Base-by-base conservation (phyloP, 1,140 invertebrate genomes). In the Penaeus chinensis region DNA sequence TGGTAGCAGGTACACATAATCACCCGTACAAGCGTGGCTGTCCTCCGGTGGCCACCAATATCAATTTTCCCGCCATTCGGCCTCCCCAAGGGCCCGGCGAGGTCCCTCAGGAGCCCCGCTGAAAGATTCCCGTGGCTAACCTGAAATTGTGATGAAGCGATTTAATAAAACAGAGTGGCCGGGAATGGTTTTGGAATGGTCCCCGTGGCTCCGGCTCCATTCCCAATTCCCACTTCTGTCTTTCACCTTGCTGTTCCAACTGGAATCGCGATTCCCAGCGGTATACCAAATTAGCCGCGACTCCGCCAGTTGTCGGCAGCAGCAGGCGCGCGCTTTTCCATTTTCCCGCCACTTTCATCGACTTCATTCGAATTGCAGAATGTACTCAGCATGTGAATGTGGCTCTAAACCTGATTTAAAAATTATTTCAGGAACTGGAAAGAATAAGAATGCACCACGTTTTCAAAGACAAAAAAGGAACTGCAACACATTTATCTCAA, bases 101-200 rank as follows among this genome's bases (percentile, higher is more conserved):
- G 66, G 61, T 20, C 82, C 87, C 87, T n/a, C 20, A 71, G 77
- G 87, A 62, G 65, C 77, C 47, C 16, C 87, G 87, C 82, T 88
- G 87, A 88, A 88, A 88, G 87, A 84, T 88, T 71, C 87, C 82
- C 62, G 62, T 74, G 61, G 82, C 87, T 88, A 88, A 88, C 87
- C 82, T 88, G 82, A 88, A 84, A 84, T 84, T 88, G 87, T 84
- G 87, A 88, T 88, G 87, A 88, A 88, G 87, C 87, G 87, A 88
- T 88, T 88, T 88, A 88, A 88, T 88, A 88, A 88, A 88, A 88
- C 82, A 88, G 87, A 88, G 87, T 88, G 87, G 87, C 76, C 82
- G 76, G 87, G 87, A 88, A 88, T 88, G 87, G 87, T 84, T 88
- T 88, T 84, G 82, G 87, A 88, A 88, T 88, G 87, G 87, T 79